These are phyloP conservation scores for Holcopasites calliopsidis DNA, from an alignment of 1,140 invertebrate species.

Conservation along the genomic window DNA sequence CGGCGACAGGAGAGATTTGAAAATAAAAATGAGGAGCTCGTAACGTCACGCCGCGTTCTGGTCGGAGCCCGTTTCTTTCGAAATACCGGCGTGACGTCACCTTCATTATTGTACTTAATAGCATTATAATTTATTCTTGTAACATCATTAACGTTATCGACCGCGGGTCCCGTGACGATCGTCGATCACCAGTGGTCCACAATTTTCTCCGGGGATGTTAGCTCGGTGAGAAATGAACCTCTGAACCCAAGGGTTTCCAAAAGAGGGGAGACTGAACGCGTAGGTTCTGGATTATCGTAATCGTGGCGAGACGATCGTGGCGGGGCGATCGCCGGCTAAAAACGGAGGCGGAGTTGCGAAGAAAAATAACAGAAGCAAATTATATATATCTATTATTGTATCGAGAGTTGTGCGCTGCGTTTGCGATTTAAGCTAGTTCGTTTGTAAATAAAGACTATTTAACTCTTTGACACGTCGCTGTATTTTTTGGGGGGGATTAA, in stretches of 20 bases:
- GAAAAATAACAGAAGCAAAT: slow-evolving; percentile 62
- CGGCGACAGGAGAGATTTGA: background rate
- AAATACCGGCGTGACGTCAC: slow-evolving; percentile 53
- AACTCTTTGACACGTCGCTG: slow-evolving; percentile 73
- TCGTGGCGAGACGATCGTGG: slow-evolving; percentile 69
- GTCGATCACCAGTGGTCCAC: too few relatives aligned
- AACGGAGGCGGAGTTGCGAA: slow-evolving; percentile 61
- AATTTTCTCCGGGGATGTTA: too few relatives aligned
- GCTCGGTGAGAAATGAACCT: too few relatives aligned
- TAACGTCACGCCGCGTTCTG: slow-evolving; percentile 28
- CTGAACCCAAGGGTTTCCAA: too few relatives aligned
- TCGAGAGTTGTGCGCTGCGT: slow-evolving; percentile 75
- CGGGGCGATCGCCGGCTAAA: background rate
- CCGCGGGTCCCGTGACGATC: slow-evolving; percentile 49
- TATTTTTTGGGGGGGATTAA: background rate
- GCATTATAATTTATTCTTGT: slow-evolving; percentile 67
- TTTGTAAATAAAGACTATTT: slow-evolving; percentile 80
- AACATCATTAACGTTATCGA: slow-evolving; percentile 65
- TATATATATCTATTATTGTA: slow-evolving; percentile 75
- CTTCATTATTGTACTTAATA: slow-evolving; percentile 51
- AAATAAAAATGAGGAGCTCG: slow-evolving; percentile 14
- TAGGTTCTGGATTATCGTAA: slow-evolving; percentile 32
- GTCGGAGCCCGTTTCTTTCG: slow-evolving; percentile 1
- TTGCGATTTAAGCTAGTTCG: slow-evolving; percentile 77
- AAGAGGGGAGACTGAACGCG: background rate